Base-by-base conservation (phyloP, 2,113 vertebrate genomes). In the Rhegmatorhina hoffmannsi region DNA sequence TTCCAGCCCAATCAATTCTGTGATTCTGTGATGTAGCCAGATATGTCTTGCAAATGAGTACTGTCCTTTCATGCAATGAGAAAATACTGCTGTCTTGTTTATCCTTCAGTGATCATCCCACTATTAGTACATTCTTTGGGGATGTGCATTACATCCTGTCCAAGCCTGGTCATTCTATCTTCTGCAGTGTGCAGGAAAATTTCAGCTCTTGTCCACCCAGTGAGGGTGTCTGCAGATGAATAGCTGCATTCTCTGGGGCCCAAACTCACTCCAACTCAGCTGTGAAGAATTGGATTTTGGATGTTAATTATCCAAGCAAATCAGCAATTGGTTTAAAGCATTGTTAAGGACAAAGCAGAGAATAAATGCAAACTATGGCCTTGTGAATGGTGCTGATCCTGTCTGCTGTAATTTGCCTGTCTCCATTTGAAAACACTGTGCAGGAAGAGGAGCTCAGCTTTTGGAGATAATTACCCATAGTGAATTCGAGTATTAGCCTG, bases 301-400 rank as follows among this genome's bases (percentile, higher is more conserved):
- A 31, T 90, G 34, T 88, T 88, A 92, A 88, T 94, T 90, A 84
- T 55, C 64, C 64, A 83, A 79, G 50, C 74, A 84, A 87, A 85
- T 88, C 74, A 69, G 79, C 70, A 74, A 19, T 49, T 50, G 55
- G 50, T 56, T 88, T 82, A 74, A 87, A 60, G 66, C 19, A 47
- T 88, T 82, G 64, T 85, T 56, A 53, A 73, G 38, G 64, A 66
- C 84, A 82, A 95, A 93, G 49, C 1, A 0, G 49, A 64, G 49
- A 77, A 81, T 84, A 87, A 92, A 67, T 92, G 68, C 47, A 67
- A 70, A 87, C 87, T 66, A 47, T 2, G 29, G 44, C 33, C 33
- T 73, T 80, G 73, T 75, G 63, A 47, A 33, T 34, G 31, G 26
- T 58, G 6, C 63, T 53, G 53, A 44, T 81, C 18, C 24, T 62